Percentiles rank a stretch among this genome's conserved stretches.
These are phyloP conservation scores for Clunio marinus DNA, from an alignment of 2,888 invertebrate species.

Conservation along the genomic window DNA sequence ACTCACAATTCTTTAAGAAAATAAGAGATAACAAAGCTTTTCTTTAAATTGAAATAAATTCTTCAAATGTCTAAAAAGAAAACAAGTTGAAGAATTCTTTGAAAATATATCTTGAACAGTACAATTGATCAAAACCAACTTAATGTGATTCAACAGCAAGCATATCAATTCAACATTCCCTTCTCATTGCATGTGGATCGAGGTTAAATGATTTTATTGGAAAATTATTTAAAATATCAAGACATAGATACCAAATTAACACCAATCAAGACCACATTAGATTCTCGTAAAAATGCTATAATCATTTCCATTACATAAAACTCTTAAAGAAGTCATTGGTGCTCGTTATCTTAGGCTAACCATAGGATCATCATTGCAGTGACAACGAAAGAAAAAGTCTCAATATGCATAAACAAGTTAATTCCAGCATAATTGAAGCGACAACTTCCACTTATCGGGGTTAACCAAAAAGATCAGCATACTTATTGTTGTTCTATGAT, in stretches of 20 bases:
- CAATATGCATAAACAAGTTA: background rate
- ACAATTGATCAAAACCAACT: too few relatives aligned
- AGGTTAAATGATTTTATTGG: background rate
- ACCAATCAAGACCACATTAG: background rate
- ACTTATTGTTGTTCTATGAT: background rate
- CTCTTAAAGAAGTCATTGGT: too few relatives aligned
- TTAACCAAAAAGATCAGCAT: background rate
- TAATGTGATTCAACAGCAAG: too few relatives aligned
- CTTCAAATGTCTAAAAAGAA: too few relatives aligned
- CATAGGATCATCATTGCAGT: background rate
- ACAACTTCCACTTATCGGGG: background rate
- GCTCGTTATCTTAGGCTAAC: background rate
- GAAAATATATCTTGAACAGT: too few relatives aligned
- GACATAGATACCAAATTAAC: background rate
- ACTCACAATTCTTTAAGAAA: too few relatives aligned
- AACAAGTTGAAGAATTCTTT: too few relatives aligned
- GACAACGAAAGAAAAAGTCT: background rate
- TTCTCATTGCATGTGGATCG: too few relatives aligned
- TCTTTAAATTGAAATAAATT: too few relatives aligned
- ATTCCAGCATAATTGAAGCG: background rate
- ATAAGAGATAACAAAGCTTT: too few relatives aligned
- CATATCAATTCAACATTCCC: too few relatives aligned
- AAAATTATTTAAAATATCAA: background rate
- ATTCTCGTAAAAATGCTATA: slow-evolving; percentile 2
- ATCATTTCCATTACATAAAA: too few relatives aligned